Percentiles rank a stretch among this genome's conserved stretches.
Evolutionary conservation across 1,140 invertebrate species (phyloP).

Genomic region (Wasmannia auropunctata): DNA sequence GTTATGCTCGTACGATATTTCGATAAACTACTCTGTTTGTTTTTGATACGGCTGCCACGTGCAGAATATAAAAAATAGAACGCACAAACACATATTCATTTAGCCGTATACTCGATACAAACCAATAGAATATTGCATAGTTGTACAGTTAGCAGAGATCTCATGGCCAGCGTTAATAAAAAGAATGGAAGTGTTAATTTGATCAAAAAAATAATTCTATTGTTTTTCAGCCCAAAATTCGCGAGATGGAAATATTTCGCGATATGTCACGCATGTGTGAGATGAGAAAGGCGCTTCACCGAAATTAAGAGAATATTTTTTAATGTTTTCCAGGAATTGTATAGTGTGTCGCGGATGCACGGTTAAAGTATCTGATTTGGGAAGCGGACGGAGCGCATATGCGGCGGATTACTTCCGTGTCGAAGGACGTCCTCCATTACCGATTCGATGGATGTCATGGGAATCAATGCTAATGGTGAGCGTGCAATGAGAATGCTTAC

Average conservation of each 20-base stretch:
- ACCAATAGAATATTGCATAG: conserved; percentile 37
- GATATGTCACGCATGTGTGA: not conserved
- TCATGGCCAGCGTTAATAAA: conserved; percentile 49
- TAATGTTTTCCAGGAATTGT: conserved; percentile 89
- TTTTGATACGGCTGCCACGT: conserved; percentile 31
- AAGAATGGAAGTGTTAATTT: conserved; percentile 60
- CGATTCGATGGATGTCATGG: conserved; percentile 91
- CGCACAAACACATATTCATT: conserved; percentile 35
- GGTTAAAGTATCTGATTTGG: conserved; percentile 94
- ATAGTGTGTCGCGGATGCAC: conserved; percentile 92
- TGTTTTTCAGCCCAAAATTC: conserved; percentile 36
- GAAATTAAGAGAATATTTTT: conserved; percentile 9
- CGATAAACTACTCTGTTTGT: conserved; percentile 41
- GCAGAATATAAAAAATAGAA: conserved; percentile 49
- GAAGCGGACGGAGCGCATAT: conserved; percentile 89
- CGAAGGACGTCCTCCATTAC: conserved; percentile 87
- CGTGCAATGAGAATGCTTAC: conserved; percentile 33
- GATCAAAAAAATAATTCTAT: conserved; percentile 47
- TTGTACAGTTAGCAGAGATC: conserved; percentile 42
- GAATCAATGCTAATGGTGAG: conserved; percentile 89
- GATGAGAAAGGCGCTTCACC: not conserved
- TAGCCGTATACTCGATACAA: conserved; percentile 10
- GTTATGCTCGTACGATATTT: conserved; percentile 34
- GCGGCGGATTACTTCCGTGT: conserved; percentile 89
- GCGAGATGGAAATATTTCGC: conserved; percentile 36